Evolutionary conservation across 2,888 invertebrate genomes (phyloP).

Genomic region (Maniola hyperantus): DNA sequence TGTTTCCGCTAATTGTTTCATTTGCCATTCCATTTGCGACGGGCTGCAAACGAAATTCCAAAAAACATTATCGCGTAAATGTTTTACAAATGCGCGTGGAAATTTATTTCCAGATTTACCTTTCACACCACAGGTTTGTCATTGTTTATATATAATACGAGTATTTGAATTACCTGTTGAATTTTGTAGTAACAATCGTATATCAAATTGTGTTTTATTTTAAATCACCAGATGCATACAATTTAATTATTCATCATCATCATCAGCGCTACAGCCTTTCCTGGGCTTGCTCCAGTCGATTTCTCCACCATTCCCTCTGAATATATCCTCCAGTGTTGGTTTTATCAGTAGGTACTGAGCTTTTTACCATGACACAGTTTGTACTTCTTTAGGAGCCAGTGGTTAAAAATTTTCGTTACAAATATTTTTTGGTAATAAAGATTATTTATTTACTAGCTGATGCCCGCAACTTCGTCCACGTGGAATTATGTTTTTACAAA

Average conservation of each 20-base stretch:
- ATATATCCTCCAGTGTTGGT: no score
- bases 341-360: no score
- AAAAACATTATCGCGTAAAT: constrained; percentile 47
- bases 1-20: constrained; percentile 68
- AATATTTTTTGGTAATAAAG: no score
- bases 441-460: no score
- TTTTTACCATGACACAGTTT: no score
- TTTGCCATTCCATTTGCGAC: constrained; percentile 66
- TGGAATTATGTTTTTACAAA: no score
- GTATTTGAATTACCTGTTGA: constrained; percentile 16
- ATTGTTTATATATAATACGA: constrained; percentile 32
- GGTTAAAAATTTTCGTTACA: no score
- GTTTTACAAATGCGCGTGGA: constrained; percentile 41
- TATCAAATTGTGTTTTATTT: background rate
- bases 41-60: constrained; percentile 53
- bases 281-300: no score
- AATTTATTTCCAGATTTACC: constrained; percentile 42
- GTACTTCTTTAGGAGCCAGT: no score
- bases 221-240: background rate
- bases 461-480: no score
- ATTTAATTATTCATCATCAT: background rate
- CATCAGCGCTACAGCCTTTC: no score
- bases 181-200: constrained; percentile 15
- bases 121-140: constrained; percentile 30
- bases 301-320: no score